Evolutionary conservation across 2,797 vertebrate species (phyloP), one percentile per base, ranked within the genome.

Genomic region (Notolabrus celidotus): DNA sequence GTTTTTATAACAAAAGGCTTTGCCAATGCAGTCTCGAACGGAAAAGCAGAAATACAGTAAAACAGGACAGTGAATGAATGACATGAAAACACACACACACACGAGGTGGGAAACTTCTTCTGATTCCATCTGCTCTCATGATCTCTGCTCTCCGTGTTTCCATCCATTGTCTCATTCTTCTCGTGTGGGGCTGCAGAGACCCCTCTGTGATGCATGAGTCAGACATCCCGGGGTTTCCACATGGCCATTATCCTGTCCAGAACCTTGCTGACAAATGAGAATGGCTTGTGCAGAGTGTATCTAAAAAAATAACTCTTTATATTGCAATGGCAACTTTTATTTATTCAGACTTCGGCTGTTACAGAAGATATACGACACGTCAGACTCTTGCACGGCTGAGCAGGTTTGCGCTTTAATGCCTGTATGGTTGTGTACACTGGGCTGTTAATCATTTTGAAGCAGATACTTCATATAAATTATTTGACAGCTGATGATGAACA

Each of bases 241-340:
- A 47, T 41, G 55, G 34, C 64, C 80, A 76, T 89, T 82, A 83
- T 63, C 60, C 75, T 60, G 54, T 77, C 77, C 78, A 70, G 63
- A 80, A 19, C 56, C 59, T 15, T 27, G 61, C 69, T 79, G 80
- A 89, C 67, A 74, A 81, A 86, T 79, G 71, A 64, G 69, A 80
- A 77, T 74, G 47, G 38, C 53, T 77, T 67, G 41, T 39, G 51
- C 83, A 83, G 70, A 75, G 74, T 53, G 71, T 34, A 81, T 74
- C 55, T 58, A 80, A 75, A 73, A 74, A 73, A 84, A 77, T 1
- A 85, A 51, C 17, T 7, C 46, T 15, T 62, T 17, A 83, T 54
- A 67, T 23, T 45, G 34, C 56, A 29, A 65, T 53, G 58, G 42
- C 51, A 63, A 51, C 22, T 61, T 62, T 52, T 80, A 76, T 80